Evolutionary conservation across 2,888 invertebrate species (phyloP).

Genomic region (Vandiemenella viatica): DNA sequence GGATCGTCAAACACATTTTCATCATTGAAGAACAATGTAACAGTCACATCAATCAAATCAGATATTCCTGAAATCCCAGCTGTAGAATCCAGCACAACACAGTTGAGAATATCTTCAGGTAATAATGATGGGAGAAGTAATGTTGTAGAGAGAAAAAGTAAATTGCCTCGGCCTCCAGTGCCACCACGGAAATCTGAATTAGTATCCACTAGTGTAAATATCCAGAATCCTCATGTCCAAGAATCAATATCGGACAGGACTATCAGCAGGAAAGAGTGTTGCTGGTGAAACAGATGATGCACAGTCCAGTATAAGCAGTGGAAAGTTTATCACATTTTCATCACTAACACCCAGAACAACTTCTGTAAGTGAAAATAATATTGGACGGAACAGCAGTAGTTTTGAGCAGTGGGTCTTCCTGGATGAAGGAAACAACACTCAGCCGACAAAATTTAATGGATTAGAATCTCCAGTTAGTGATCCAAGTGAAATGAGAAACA

Average conservation of each 20-base stretch:
- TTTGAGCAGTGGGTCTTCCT: conserved; percentile 29
- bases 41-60: conserved; percentile 21
- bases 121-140: too few relatives aligned
- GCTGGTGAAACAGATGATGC: too few relatives aligned
- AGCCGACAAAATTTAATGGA: conserved; percentile 16
- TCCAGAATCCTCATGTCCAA: too few relatives aligned
- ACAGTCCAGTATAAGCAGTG: too few relatives aligned
- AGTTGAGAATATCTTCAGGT: too few relatives aligned
- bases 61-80: too few relatives aligned
- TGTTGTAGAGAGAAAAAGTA: too few relatives aligned
- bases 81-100: too few relatives aligned
- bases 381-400: conserved; percentile 20
- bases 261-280: too few relatives aligned
- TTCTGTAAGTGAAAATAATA: conserved; percentile 20
- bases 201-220: neutral
- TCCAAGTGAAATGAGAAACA: conserved; percentile 15
- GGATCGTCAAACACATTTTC: neutral
- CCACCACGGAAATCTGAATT: conserved; percentile 31
- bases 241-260: too few relatives aligned
- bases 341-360: conserved; percentile 7
- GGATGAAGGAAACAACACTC: conserved; percentile 20
- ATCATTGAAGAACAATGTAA: conserved; percentile 9
- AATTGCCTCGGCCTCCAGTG: conserved; percentile 35
- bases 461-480: conserved; percentile 16
- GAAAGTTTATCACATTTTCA: conserved; percentile 13